Evolutionary conservation across 2,113 vertebrate genomes (phyloP).

Genomic region (Vidua macroura): DNA sequence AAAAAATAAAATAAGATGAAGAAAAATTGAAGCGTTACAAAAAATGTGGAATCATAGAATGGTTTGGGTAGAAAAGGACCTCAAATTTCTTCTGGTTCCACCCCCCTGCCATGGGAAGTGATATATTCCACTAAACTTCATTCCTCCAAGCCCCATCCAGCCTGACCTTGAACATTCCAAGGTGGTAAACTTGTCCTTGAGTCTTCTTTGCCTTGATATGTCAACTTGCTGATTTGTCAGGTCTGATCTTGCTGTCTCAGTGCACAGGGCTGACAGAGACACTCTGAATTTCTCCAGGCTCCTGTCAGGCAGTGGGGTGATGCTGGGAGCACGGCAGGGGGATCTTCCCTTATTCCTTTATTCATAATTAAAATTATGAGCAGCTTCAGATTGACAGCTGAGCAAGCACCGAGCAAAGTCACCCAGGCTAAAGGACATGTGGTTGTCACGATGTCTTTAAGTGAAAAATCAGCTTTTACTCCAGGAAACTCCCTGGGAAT

Average conservation of each 20-base stretch:
- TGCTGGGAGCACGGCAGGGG: accelerated
- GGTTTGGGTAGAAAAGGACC: background rate
- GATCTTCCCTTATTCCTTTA: background rate
- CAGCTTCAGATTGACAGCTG: background rate
- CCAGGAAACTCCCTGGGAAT: background rate
- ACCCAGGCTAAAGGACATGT: background rate
- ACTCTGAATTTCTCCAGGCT: background rate
- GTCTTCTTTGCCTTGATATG: background rate
- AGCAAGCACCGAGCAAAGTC: background rate
- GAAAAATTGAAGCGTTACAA: background rate
- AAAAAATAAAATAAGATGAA: background rate
- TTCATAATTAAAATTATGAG: background rate
- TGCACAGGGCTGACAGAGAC: background rate
- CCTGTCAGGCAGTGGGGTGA: background rate
- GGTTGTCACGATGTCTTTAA: background rate
- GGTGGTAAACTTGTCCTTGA: background rate
- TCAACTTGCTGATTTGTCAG: background rate
- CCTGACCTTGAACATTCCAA: background rate
- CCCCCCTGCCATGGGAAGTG: background rate
- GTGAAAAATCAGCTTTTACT: background rate
- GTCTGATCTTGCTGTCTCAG: background rate
- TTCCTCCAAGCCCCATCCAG: background rate
- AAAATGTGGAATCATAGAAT: background rate
- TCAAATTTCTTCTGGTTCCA: background rate
- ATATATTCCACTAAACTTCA: background rate